Evolutionary conservation across 2,113 vertebrate species (phyloP), one percentile per base, ranked within the genome.

Genomic region (Lophochroa leadbeateri): DNA sequence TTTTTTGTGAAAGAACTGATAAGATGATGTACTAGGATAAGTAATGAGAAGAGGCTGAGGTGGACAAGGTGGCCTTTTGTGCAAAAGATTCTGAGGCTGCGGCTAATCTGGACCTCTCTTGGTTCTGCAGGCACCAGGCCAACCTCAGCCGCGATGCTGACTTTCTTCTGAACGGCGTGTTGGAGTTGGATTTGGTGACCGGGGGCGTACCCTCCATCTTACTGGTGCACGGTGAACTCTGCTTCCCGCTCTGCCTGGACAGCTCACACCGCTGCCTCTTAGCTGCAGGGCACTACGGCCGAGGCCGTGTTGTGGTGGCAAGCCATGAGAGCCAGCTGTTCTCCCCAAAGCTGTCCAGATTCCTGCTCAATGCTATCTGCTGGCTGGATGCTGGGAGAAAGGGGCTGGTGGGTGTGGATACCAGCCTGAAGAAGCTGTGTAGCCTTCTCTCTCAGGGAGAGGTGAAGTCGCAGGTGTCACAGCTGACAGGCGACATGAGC

Each of bases 371-470:
- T 35, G 97, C 97, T 2, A 35, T 98, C 43, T 84, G 15, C 69
- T 98, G 98, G 98, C 94, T 98, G 71, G 97, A 98, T 25, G 97
- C 89, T 0, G 97, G 97, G 24, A 97, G 92, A 57, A 92, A 92
- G 49, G 97, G 97, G 80, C 93, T 97, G 78, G 96, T 98, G 23
- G 96, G 94, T 43, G 97, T 98, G 81, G 74, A 96, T 57, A 88
- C 96, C 7, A 82, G 93, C 8, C 76, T 98, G 71, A 33, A 95
- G 74, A 72, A 89, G 2, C 55, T 98, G 46, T 89, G 90, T 5
- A 10, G 76, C 17, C 64, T 98, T 16, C 97, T 98, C 1, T 50
- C 96, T 2, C 90, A 75, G 15, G 93, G 83, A 4, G 87, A 85
- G 60, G 81, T 97, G 61, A 94, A 88, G 14, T 87, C 60, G 0